Conservation (phyloP, 2,113 vertebrate species). For the Peromyscus leucopus region DNA sequence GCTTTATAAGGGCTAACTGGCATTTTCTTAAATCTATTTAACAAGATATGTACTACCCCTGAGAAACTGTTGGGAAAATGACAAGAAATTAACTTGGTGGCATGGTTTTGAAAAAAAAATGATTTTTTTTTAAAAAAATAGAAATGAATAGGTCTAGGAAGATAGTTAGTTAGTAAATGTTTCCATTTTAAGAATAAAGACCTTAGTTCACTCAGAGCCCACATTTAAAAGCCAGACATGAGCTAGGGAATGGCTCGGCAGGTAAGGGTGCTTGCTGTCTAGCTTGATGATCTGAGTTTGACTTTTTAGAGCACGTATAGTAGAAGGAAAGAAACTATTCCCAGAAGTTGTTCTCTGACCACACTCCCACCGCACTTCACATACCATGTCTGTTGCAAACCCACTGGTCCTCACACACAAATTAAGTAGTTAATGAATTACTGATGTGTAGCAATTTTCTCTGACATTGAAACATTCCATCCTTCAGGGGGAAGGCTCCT, state of each 20-base stretch:
- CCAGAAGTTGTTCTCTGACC: not conserved
- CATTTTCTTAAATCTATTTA: slow-evolving; percentile 16
- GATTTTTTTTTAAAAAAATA: not conserved
- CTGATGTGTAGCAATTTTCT: not conserved
- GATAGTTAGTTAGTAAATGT: not conserved
- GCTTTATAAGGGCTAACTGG: not conserved
- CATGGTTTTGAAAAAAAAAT: not conserved
- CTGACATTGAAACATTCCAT: not conserved
- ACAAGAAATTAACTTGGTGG: not conserved
- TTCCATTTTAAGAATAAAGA: not conserved
- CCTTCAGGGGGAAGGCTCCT: not conserved
- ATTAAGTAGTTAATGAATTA: not conserved
- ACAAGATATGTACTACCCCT: not conserved
- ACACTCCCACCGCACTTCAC: not conserved
- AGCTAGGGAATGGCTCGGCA: not conserved
- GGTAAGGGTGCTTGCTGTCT: not conserved
- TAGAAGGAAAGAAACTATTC: not conserved
- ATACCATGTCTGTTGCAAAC: not conserved
- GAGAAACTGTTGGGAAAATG: not conserved
- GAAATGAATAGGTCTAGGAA: not conserved
- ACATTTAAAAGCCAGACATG: not conserved
- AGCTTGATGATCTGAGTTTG: not conserved
- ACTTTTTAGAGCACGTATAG: not conserved
- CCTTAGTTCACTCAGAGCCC: not conserved
- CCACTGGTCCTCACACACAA: not conserved